These are phyloP conservation scores for Serilophus lunatus DNA, from an alignment of 2,113 vertebrate species.

Conservation along the genomic window DNA sequence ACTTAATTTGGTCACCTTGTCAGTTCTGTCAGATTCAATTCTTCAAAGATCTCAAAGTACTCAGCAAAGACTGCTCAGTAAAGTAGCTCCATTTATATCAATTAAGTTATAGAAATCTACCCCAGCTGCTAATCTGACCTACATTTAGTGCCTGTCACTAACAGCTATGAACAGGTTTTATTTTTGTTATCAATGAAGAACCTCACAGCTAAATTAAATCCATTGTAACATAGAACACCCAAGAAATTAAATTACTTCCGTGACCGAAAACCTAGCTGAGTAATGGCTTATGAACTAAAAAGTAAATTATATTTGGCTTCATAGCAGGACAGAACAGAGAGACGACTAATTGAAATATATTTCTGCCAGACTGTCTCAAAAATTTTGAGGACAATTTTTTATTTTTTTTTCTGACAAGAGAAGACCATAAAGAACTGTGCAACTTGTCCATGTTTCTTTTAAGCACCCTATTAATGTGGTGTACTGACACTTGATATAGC, in stretches of 20 bases:
- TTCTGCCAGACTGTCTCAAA: neutral
- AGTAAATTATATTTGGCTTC: neutral
- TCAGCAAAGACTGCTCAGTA: neutral
- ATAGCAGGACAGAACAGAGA: neutral
- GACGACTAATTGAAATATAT: neutral
- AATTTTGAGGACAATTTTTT: neutral
- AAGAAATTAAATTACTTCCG: neutral
- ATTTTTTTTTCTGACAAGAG: neutral
- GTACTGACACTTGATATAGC: neutral
- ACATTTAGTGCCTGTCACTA: neutral
- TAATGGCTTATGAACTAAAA: neutral
- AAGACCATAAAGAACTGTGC: neutral
- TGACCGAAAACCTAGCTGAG: neutral
- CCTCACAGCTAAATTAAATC: neutral
- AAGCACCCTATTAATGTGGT: neutral
- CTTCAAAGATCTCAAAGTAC: neutral
- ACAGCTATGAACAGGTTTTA: neutral
- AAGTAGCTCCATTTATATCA: neutral
- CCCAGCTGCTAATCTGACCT: neutral
- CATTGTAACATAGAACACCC: neutral
- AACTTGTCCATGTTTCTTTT: neutral
- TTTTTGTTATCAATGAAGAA: neutral
- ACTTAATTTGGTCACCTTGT: neutral
- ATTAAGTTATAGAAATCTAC: neutral
- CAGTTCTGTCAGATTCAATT: neutral